Conservation (phyloP, 1,140 invertebrate species). For the Vanessa tameamea region DNA sequence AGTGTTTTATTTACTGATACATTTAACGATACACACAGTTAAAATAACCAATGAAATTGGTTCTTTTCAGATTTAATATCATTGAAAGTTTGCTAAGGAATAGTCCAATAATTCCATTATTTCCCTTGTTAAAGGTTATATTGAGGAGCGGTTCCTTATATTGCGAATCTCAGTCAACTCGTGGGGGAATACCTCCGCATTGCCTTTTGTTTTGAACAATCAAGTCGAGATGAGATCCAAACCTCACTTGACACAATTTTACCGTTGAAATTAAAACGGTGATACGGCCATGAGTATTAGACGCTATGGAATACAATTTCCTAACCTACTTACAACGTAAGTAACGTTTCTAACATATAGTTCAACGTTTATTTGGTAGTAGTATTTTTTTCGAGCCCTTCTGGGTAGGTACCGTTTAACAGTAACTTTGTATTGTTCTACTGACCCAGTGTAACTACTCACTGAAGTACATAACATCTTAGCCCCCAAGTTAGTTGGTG, state of each 20-base stretch:
- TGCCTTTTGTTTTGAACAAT: slow-evolving; percentile 68
- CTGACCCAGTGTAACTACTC: too few relatives aligned
- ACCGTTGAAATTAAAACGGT: slow-evolving; percentile 67
- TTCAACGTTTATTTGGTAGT: too few relatives aligned
- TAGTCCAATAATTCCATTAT: not conserved
- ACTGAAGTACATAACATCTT: too few relatives aligned
- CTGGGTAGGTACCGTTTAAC: too few relatives aligned
- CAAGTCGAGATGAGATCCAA: slow-evolving; percentile 61
- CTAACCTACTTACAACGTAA: too few relatives aligned
- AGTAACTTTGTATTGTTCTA: too few relatives aligned
- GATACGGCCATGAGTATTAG: slow-evolving; percentile 26
- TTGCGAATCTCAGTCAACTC: slow-evolving; percentile 37
- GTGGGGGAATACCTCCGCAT: slow-evolving; percentile 49
- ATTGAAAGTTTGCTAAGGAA: not conserved
- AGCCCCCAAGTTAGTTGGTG: too few relatives aligned
- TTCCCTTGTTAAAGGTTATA: not conserved
- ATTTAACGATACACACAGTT: not conserved
- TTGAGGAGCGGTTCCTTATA: slow-evolving; percentile 19
- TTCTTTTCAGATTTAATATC: not conserved
- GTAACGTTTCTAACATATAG: too few relatives aligned
- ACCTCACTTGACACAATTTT: slow-evolving; percentile 75
- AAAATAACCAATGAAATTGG: not conserved
- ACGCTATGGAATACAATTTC: too few relatives aligned
- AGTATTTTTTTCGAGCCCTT: too few relatives aligned
- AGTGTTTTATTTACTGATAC: too few relatives aligned